phyloP scores from a whole-genome alignment of 2,113 vertebrate genomes.

The Etheostoma spectabile region DNA sequence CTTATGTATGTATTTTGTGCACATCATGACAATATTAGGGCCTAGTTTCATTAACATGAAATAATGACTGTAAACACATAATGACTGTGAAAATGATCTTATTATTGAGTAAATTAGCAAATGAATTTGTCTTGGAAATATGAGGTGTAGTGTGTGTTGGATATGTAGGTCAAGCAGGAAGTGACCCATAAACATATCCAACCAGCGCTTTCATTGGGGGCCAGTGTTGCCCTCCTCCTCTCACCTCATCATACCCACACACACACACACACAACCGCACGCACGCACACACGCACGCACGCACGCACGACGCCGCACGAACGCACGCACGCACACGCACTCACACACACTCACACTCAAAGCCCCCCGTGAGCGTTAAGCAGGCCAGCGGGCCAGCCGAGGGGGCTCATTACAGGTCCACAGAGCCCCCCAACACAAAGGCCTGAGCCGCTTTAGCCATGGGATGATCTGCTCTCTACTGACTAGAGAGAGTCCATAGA shows the following conservation, averaged over 20 bases:
- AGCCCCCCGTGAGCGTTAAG: conserved; percentile 95
- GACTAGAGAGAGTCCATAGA: conserved; percentile 99
- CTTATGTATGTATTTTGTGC: neutral
- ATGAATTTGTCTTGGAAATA: conserved; percentile 78
- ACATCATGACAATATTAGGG: neutral
- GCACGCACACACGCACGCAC: conserved; percentile 32
- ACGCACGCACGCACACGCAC: conserved; percentile 38
- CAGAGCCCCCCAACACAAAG: conserved; percentile 97
- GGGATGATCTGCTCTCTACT: conserved; percentile 99
- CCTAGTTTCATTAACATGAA: neutral
- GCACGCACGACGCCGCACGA: too few species aligned
- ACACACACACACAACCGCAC: neutral
- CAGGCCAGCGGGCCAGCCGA: conserved; percentile 94
- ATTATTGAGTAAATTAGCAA: conserved; percentile 63
- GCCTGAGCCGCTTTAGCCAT: conserved; percentile 96
- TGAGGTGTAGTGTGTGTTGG: conserved; percentile 76
- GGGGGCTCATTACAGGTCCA: conserved; percentile 99
- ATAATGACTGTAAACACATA: neutral
- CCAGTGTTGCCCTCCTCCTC: conserved; percentile 86
- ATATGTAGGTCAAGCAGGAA: conserved; percentile 94
- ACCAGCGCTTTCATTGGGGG: conserved; percentile 93
- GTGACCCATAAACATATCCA: conserved; percentile 97
- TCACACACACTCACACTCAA: conserved; percentile 38
- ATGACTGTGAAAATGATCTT: conserved; percentile 60
- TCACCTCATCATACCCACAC: conserved; percentile 67